Evolutionary conservation across 2,797 vertebrate genomes (phyloP).

Genomic region (Megaceryle alcyon): DNA sequence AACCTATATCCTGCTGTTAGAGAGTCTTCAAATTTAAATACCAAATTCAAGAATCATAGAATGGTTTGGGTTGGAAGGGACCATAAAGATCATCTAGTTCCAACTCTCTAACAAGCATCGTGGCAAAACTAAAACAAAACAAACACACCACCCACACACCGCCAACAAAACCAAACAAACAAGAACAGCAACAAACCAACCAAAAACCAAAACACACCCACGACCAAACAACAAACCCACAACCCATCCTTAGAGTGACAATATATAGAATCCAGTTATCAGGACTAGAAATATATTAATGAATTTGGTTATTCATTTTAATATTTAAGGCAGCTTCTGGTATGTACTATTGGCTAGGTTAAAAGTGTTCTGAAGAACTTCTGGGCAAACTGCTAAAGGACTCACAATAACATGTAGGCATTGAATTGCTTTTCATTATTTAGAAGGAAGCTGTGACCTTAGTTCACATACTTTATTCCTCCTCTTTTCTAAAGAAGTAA

Average conservation of each 20-base stretch:
- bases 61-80: neutral
- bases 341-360: neutral
- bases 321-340: neutral
- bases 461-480: neutral
- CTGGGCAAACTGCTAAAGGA: neutral
- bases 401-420: fast-evolving
- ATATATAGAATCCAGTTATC: neutral
- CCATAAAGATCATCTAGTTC: neutral
- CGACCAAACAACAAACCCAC: neutral
- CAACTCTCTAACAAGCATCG: neutral
- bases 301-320: neutral
- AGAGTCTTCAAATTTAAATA: neutral
- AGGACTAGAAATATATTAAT: neutral
- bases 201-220: neutral
- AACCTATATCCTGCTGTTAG: neutral
- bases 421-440: neutral
- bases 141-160: too few relatives aligned
- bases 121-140: neutral
- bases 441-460: neutral
- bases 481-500: neutral
- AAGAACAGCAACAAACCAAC: too few relatives aligned
- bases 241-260: neutral
- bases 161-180: too few relatives aligned
- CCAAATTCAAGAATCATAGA: neutral
- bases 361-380: neutral